A percentile compares a stretch with the other conserved stretches of the same genome.
Evolutionary conservation across 2,797 vertebrate species (phyloP).

Genomic region (Cygnus olor): DNA sequence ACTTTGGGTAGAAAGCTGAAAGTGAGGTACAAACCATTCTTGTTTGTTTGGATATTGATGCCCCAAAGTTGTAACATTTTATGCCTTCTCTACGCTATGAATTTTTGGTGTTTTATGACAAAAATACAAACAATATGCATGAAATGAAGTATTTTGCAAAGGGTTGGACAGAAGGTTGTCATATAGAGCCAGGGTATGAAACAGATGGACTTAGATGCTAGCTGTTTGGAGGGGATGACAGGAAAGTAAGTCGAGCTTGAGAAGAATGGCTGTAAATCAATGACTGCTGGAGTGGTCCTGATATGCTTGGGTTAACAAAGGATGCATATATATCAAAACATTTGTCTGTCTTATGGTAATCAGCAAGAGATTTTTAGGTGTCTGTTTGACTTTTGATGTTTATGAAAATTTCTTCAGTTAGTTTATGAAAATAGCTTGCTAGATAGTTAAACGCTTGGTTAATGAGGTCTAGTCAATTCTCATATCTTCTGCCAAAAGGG

Average conservation of each 20-base stretch:
- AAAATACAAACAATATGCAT: neutral
- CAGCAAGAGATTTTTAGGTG: neutral
- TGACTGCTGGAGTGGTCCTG: neutral
- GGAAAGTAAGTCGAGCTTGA: neutral
- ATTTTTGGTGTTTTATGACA: neutral
- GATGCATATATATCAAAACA: neutral
- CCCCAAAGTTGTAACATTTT: neutral
- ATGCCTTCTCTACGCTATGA: neutral
- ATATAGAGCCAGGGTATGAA: neutral
- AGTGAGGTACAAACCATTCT: accelerated
- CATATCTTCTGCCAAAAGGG: neutral
- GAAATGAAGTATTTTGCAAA: neutral
- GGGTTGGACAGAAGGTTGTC: neutral
- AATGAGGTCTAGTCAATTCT: neutral
- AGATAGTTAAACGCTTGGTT: neutral
- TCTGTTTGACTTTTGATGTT: neutral
- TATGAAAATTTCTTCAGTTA: neutral
- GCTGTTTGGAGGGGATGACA: neutral
- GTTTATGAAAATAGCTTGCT: neutral
- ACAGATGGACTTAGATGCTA: neutral
- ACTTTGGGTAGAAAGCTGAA: neutral
- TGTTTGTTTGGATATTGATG: neutral
- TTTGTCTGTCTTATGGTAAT: neutral
- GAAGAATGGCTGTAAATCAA: neutral
- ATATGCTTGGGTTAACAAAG: neutral